Evolutionary conservation across 2,888 invertebrate genomes (phyloP).

Genomic region (Tethea ocularis): DNA sequence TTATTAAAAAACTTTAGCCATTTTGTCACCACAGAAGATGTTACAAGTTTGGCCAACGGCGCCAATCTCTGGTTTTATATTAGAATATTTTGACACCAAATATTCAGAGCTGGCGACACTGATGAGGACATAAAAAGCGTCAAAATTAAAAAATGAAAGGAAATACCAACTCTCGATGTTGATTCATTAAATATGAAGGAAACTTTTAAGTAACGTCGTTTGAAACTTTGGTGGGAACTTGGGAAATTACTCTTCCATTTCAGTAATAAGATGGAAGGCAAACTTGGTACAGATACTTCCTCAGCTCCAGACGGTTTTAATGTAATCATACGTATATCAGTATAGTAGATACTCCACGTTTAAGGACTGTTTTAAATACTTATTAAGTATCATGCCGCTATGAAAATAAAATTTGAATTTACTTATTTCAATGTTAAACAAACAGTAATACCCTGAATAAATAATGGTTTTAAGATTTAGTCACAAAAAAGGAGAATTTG

Average conservation of each 20-base stretch:
- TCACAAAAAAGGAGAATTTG: not conserved
- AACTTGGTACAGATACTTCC: constrained; percentile 31
- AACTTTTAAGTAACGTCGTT: constrained; percentile 56
- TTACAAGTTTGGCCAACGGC: constrained; percentile 40
- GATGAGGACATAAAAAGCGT: constrained; percentile 11
- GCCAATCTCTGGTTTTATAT: constrained; percentile 59
- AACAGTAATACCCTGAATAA: not conserved
- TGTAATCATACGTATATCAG: constrained; percentile 38
- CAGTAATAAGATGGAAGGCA: constrained; percentile 32
- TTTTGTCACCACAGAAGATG: constrained; percentile 58
- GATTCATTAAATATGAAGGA: constrained; percentile 55
- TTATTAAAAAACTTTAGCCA: constrained; percentile 73
- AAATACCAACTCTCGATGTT: constrained; percentile 43
- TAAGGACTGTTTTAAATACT: constrained; percentile 9
- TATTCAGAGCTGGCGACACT: constrained; percentile 19
- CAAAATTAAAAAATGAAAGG: constrained; percentile 31
- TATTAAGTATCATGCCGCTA: not conserved
- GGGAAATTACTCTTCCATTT: constrained; percentile 53
- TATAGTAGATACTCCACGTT: constrained; percentile 31
- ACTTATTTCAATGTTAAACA: not conserved
- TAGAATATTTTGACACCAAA: constrained; percentile 62
- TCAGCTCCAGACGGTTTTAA: constrained; percentile 26
- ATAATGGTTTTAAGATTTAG: not conserved
- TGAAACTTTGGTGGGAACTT: constrained; percentile 41
- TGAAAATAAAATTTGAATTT: not conserved